These are phyloP conservation scores for Babyrousa celebensis DNA, from an alignment of 2,797 vertebrate genomes.

Conservation along the genomic window DNA sequence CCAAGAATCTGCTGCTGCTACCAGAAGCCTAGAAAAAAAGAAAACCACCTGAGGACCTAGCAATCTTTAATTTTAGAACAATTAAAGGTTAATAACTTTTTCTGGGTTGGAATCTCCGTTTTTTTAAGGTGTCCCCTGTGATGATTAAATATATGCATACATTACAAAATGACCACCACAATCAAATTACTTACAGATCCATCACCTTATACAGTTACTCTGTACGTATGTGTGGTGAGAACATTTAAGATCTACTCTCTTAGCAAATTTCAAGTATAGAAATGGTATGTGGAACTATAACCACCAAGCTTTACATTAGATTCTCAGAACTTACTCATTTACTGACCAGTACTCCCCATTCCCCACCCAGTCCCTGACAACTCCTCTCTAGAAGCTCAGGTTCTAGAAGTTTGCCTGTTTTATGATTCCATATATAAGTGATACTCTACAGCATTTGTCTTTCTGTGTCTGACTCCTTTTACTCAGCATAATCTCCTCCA, in stretches of 20 bases:
- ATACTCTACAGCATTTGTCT: not conserved
- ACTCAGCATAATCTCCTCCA: not conserved
- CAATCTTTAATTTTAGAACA: not conserved
- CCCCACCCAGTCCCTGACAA: not conserved
- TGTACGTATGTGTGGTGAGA: accelerated
- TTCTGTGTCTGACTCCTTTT: not conserved
- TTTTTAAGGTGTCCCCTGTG: not conserved
- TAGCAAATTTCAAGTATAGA: not conserved
- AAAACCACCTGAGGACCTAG: not conserved
- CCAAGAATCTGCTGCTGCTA: not conserved
- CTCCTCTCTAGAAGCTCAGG: not conserved
- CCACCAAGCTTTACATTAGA: not conserved
- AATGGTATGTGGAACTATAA: not conserved
- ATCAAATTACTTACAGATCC: not conserved
- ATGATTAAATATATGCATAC: not conserved
- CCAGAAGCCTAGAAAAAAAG: not conserved
- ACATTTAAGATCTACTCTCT: not conserved
- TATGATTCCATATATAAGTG: not conserved
- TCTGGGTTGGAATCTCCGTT: not conserved
- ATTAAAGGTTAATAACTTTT: not conserved
- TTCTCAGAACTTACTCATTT: not conserved
- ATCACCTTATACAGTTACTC: not conserved
- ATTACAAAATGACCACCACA: not conserved
- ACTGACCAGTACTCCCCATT: not conserved
- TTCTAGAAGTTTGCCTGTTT: not conserved